phyloP scores from a whole-genome alignment of 2,888 invertebrate genomes.

The Steromphala cineraria region DNA sequence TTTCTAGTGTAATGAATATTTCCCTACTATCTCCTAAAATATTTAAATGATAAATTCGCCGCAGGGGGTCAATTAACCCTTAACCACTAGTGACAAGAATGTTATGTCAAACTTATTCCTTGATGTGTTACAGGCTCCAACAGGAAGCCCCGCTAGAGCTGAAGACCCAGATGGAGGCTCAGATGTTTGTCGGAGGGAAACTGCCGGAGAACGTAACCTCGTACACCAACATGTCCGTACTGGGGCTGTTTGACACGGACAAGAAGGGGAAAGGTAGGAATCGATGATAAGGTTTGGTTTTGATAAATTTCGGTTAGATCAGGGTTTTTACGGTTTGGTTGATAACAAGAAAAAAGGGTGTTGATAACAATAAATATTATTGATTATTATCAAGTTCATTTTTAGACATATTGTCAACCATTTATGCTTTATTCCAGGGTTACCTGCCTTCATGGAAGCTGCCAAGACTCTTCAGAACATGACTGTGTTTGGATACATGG shows the following conservation, averaged over 20 bases:
- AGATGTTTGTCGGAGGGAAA: constrained; percentile 38
- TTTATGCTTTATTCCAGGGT: constrained; percentile 5
- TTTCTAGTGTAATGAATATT: too few relatives aligned
- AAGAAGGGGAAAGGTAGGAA: constrained; percentile 30
- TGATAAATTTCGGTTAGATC: neutral
- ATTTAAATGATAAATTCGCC: too few relatives aligned
- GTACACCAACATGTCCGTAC: constrained; percentile 44
- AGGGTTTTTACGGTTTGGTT: too few relatives aligned
- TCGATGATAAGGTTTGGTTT: too few relatives aligned
- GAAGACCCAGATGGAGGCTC: constrained; percentile 31
- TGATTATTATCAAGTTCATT: too few relatives aligned
- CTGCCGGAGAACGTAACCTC: constrained; percentile 29
- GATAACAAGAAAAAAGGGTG: too few relatives aligned
- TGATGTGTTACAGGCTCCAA: constrained; percentile 38
- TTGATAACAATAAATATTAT: too few relatives aligned
- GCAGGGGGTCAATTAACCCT: too few relatives aligned
- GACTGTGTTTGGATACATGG: neutral
- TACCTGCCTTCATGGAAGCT: neutral
- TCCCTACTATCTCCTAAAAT: too few relatives aligned
- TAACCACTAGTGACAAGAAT: too few relatives aligned
- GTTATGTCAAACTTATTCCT: too few relatives aligned
- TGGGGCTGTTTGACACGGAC: constrained; percentile 42
- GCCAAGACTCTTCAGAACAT: neutral
- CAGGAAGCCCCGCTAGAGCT: constrained; percentile 43
- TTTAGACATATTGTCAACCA: neutral